These are phyloP conservation scores for Archivesica marissinica DNA, from an alignment of 1,140 invertebrate genomes.

Conservation along the genomic window DNA sequence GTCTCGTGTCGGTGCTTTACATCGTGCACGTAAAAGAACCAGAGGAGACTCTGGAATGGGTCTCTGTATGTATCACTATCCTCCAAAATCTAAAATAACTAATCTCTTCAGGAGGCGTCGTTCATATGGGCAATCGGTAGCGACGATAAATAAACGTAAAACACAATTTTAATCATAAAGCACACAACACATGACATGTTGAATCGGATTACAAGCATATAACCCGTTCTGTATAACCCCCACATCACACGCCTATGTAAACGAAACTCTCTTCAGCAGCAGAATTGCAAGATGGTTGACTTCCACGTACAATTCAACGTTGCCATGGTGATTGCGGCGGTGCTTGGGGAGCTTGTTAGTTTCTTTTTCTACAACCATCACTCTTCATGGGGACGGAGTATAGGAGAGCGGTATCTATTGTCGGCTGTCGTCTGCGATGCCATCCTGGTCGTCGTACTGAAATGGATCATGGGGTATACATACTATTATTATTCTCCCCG, in stretches of 20 bases:
- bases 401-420: conserved; percentile 76
- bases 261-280: not conserved
- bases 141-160: too few relatives aligned
- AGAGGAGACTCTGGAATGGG: too few relatives aligned
- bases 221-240: too few relatives aligned
- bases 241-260: not conserved
- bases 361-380: conserved; percentile 73
- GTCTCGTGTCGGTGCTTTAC: too few relatives aligned
- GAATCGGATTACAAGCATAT: too few relatives aligned
- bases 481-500: not conserved
- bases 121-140: too few relatives aligned
- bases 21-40: too few relatives aligned
- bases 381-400: conserved; percentile 70
- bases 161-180: too few relatives aligned
- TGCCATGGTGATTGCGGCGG: conserved; percentile 75
- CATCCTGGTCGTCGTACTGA: conserved; percentile 70
- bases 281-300: conserved; percentile 65
- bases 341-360: conserved; percentile 74
- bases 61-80: too few relatives aligned
- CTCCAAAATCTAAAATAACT: too few relatives aligned
- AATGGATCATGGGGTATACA: conserved; percentile 75
- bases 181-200: too few relatives aligned
- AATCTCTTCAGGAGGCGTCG: too few relatives aligned
- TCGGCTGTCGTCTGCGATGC: conserved; percentile 74
- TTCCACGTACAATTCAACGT: conserved; percentile 74